phyloP scores from a whole-genome alignment of 2,113 vertebrate genomes.

The Xiphias gladius region DNA sequence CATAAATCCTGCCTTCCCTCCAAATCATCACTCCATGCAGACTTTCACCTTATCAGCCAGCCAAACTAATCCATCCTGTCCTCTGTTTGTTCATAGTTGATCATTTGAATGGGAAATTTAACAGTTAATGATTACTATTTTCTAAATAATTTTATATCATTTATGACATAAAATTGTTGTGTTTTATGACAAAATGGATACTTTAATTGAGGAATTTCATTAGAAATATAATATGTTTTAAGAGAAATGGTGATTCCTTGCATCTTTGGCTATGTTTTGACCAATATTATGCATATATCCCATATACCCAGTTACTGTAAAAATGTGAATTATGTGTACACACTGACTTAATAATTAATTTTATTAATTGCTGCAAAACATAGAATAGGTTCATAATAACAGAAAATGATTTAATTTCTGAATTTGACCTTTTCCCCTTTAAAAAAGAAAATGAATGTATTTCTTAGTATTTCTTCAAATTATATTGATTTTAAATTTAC shows the following conservation, averaged over 20 bases:
- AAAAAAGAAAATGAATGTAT: too few species aligned
- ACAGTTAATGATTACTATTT: too few species aligned
- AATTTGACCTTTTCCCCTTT: neutral
- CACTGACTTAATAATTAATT: neutral
- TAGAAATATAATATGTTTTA: neutral
- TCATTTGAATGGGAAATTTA: neutral
- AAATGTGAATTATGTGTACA: slow-evolving; percentile 5
- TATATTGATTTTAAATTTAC: too few species aligned
- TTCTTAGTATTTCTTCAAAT: too few species aligned
- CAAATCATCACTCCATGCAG: neutral
- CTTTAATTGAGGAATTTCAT: neutral
- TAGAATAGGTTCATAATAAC: neutral
- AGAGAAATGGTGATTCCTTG: neutral
- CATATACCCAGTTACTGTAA: neutral
- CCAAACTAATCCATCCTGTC: neutral
- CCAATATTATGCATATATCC: neutral
- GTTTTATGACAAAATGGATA: neutral
- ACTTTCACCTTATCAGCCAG: neutral
- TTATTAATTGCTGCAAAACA: neutral
- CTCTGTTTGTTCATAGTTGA: neutral
- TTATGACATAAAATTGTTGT: too few species aligned
- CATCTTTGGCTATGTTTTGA: neutral
- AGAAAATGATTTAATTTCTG: neutral
- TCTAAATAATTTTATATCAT: neutral
- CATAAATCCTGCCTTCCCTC: neutral